These are phyloP conservation scores for Seriola aureovittata DNA, from an alignment of 2,113 vertebrate genomes.

Conservation along the genomic window DNA sequence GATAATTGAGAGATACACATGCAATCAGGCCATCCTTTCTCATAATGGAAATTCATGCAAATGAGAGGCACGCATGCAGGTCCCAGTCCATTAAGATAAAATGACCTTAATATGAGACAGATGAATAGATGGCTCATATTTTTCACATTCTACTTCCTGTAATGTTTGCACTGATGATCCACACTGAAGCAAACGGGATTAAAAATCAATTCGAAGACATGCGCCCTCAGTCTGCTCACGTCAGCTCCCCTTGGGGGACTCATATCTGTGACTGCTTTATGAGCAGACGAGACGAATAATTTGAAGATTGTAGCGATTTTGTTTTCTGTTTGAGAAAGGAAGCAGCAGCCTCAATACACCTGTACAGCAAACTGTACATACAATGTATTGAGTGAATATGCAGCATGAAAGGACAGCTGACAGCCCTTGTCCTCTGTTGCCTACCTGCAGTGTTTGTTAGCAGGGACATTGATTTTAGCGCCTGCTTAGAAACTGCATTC, in stretches of 20 bases:
- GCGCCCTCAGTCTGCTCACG: conserved; percentile 3
- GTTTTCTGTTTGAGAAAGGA: conserved; percentile 28
- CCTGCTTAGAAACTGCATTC: background rate
- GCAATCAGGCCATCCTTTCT: conserved; percentile 22
- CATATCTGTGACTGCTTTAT: conserved; percentile 26
- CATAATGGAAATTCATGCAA: conserved; percentile 26
- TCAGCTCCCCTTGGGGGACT: conserved; percentile 28
- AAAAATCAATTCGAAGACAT: conserved; percentile 15
- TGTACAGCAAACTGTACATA: background rate
- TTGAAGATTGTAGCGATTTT: conserved; percentile 52
- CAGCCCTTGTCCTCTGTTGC: conserved; percentile 7
- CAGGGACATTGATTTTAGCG: background rate
- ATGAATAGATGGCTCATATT: conserved; percentile 37
- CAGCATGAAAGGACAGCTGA: conserved; percentile 20
- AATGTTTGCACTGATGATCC: conserved; percentile 36
- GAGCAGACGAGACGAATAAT: conserved; percentile 52
- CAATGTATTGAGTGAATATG: too few relatives aligned
- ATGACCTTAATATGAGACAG: conserved; percentile 29
- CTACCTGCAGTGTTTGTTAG: conserved; percentile 5
- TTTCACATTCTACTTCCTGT: conserved; percentile 27
- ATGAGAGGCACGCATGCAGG: background rate
- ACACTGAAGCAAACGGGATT: conserved; percentile 22
- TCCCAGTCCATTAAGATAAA: conserved; percentile 27
- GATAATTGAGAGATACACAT: conserved; percentile 38
- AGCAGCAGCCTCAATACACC: conserved; percentile 21